Percentiles rank a stretch among this genome's conserved stretches.
These are phyloP conservation scores for Lipophrys pholis DNA, from an alignment of 2,113 vertebrate genomes.

Conservation along the genomic window DNA sequence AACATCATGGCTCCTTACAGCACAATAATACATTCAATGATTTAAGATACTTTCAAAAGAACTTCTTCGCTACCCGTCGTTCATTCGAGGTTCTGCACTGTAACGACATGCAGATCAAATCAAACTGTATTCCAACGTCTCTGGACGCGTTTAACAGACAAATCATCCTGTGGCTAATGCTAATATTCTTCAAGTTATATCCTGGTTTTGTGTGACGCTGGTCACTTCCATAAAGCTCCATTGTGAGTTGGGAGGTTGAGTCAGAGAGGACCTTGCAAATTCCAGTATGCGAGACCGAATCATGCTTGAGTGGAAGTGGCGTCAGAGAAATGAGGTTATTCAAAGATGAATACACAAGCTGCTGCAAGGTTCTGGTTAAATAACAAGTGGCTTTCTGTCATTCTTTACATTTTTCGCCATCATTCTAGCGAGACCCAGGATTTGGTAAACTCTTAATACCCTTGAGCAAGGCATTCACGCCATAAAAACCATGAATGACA, in stretches of 20 bases:
- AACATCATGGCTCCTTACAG: conserved; percentile 1
- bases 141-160: conserved; percentile 10
- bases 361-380: conserved; percentile 22
- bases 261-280: conserved; percentile 38
- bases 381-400: conserved; percentile 3
- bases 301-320: conserved; percentile 15
- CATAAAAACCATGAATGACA: conserved; percentile 31
- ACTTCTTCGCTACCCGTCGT: no score
- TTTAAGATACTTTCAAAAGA: conserved; percentile 18
- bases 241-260: conserved; percentile 32
- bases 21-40: no score
- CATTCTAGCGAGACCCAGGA: conserved; percentile 1
- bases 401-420: conserved; percentile 9
- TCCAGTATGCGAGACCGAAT: conserved; percentile 23
- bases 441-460: conserved; percentile 5
- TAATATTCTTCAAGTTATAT: conserved; percentile 35
- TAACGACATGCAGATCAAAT: no score
- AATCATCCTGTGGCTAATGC: conserved; percentile 41
- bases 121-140: conserved; percentile 10
- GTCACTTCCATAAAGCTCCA: conserved; percentile 31
- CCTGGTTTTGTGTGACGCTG: conserved; percentile 31
- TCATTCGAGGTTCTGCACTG: no score
- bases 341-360: conserved; percentile 22
- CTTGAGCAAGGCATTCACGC: conserved; percentile 46
- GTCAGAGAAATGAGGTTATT: conserved; percentile 29